Conservation (phyloP, 2,888 invertebrate species). For the Drosophila ezoana region DNA sequence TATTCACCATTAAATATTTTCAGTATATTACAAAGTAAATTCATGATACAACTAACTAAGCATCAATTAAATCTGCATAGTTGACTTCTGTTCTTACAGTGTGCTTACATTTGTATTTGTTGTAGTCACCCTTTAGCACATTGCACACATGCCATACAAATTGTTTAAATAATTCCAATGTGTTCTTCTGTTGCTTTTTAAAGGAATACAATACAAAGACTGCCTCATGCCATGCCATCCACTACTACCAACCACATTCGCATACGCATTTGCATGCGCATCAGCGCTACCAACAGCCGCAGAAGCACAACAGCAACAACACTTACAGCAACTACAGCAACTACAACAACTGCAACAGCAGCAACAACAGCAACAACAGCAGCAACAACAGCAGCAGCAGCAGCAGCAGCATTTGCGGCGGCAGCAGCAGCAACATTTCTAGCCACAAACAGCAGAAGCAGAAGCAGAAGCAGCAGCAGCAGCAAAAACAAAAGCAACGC, state of each 20-base stretch:
- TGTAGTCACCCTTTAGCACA: background rate
- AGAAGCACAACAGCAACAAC: slow-evolving; percentile 23
- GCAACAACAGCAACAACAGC: slow-evolving; percentile 29
- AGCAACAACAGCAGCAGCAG: slow-evolving; percentile 32
- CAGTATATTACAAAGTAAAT: too few relatives aligned
- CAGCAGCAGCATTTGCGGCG: slow-evolving; percentile 32
- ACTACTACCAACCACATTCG: slow-evolving; percentile 80
- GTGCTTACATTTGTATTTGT: too few relatives aligned
- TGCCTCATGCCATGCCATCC: slow-evolving; percentile 85
- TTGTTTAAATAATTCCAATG: background rate
- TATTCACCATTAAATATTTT: too few relatives aligned
- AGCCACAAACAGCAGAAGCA: slow-evolving; percentile 33
- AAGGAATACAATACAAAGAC: slow-evolving; percentile 85
- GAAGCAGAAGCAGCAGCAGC: slow-evolving; percentile 17
- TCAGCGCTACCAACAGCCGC: slow-evolving; percentile 42
- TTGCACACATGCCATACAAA: background rate
- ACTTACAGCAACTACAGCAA: slow-evolving; percentile 6
- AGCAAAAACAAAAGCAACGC: slow-evolving; percentile 39
- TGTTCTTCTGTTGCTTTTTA: slow-evolving; percentile 19
- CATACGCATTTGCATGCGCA: slow-evolving; percentile 32
- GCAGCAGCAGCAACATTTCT: slow-evolving; percentile 36
- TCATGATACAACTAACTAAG: too few relatives aligned
- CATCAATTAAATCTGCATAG: too few relatives aligned
- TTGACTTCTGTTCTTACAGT: too few relatives aligned
- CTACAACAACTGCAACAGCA: slow-evolving; percentile 24